phyloP scores from a whole-genome alignment of 2,888 invertebrate species.

The Choristoneura rosaceana region DNA sequence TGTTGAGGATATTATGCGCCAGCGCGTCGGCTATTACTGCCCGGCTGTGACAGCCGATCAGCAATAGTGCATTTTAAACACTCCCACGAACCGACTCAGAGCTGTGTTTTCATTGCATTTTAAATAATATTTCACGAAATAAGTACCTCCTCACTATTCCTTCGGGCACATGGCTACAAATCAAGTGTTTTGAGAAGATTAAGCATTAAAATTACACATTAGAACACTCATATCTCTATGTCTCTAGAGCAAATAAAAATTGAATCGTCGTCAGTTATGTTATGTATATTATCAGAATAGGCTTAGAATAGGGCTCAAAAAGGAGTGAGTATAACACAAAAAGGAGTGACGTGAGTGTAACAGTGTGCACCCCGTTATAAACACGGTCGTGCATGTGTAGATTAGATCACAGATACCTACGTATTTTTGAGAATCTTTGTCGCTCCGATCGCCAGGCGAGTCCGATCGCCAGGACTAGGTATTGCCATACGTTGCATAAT shows the following conservation, averaged over 20 bases:
- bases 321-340: too few species aligned
- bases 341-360: too few species aligned
- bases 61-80: slow-evolving; percentile 23
- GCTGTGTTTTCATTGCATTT: slow-evolving; percentile 10
- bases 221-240: background rate
- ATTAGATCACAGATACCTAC: too few species aligned
- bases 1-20: slow-evolving; percentile 31
- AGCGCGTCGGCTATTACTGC: slow-evolving; percentile 19
- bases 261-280: too few species aligned
- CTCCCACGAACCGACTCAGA: slow-evolving; percentile 3
- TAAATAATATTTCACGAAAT: slow-evolving; percentile 33
- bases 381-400: too few species aligned
- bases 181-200: background rate
- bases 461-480: too few species aligned
- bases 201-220: background rate
- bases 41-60: slow-evolving; percentile 27
- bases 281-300: too few species aligned
- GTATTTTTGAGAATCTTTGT: too few species aligned
- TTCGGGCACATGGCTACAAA: background rate
- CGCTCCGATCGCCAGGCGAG: too few species aligned
- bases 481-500: too few species aligned
- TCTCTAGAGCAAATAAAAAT: background rate
- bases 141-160: background rate
- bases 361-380: too few species aligned
- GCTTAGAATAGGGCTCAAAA: too few species aligned